These are phyloP conservation scores for Lepidostoma basale DNA, from an alignment of 1,140 invertebrate genomes.

Conservation along the genomic window DNA sequence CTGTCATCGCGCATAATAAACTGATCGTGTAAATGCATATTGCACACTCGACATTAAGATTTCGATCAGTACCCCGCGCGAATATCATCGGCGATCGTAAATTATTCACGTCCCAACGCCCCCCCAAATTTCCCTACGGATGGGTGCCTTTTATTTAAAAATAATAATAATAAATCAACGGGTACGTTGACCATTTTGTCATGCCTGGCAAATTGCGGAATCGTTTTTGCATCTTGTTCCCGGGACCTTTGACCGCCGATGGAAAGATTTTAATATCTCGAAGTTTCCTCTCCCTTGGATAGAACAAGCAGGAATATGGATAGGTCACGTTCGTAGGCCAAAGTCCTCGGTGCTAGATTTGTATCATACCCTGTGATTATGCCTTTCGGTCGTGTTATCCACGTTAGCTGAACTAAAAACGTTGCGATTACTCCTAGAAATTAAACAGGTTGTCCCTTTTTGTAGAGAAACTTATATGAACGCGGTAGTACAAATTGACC, in stretches of 20 bases:
- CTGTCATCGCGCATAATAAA: background rate
- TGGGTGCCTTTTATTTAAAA: background rate
- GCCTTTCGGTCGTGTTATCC: no score
- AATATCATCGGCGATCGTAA: background rate
- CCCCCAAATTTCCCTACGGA: background rate
- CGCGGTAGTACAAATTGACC: no score
- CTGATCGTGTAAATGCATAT: background rate
- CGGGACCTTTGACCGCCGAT: background rate
- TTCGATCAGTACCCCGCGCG: no score
- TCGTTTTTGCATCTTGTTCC: background rate
- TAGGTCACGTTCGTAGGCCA: no score
- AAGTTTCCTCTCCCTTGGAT: background rate
- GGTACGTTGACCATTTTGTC: background rate
- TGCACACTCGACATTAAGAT: background rate
- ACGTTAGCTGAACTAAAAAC: no score
- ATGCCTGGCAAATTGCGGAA: slow-evolving; percentile 4
- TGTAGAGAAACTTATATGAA: no score
- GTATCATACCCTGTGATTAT: no score
- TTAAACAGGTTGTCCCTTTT: no score
- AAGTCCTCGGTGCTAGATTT: no score
- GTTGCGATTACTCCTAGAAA: no score
- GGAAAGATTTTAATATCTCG: background rate
- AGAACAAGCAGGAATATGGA: no score
- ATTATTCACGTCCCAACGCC: background rate
- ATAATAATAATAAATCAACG: no score